phyloP scores from a whole-genome alignment of 1,140 invertebrate genomes.

The Galleria mellonella region DNA sequence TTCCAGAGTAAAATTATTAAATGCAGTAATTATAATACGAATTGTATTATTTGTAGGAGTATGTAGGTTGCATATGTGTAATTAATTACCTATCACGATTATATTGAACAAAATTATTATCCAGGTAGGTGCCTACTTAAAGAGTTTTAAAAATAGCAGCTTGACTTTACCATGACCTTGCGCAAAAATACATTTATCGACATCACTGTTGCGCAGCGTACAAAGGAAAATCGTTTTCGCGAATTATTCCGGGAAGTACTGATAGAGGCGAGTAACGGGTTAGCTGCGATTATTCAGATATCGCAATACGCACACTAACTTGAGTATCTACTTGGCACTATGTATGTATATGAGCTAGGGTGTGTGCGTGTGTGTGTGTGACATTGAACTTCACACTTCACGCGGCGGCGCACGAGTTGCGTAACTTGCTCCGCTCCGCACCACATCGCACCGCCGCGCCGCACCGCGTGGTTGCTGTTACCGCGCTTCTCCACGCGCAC shows the following conservation, averaged over 20 bases:
- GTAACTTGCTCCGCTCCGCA: slow-evolving; percentile 33
- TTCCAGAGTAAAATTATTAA: too few species aligned
- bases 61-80: too few species aligned
- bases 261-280: slow-evolving; percentile 68
- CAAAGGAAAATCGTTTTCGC: slow-evolving; percentile 59
- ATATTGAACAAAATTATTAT: not conserved
- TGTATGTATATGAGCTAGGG: not conserved
- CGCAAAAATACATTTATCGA: slow-evolving; percentile 48
- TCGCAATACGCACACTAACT: slow-evolving; percentile 28
- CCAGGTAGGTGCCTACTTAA: slow-evolving; percentile 4
- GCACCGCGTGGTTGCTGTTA: too few species aligned
- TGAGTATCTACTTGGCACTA: slow-evolving; percentile 3
- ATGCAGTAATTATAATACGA: too few species aligned
- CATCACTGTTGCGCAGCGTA: slow-evolving; percentile 25
- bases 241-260: slow-evolving; percentile 67
- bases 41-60: too few species aligned
- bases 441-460: slow-evolving; percentile 4
- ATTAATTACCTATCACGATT: not conserved
- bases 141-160: slow-evolving; percentile 35
- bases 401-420: slow-evolving; percentile 60
- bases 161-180: slow-evolving; percentile 64
- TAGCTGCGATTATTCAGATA: slow-evolving; percentile 59
- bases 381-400: slow-evolving; percentile 73
- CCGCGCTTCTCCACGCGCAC: too few species aligned
- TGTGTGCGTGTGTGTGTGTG: slow-evolving; percentile 46